These are phyloP conservation scores for Dilophus febrilis DNA, from an alignment of 2,888 invertebrate genomes.

Conservation along the genomic window DNA sequence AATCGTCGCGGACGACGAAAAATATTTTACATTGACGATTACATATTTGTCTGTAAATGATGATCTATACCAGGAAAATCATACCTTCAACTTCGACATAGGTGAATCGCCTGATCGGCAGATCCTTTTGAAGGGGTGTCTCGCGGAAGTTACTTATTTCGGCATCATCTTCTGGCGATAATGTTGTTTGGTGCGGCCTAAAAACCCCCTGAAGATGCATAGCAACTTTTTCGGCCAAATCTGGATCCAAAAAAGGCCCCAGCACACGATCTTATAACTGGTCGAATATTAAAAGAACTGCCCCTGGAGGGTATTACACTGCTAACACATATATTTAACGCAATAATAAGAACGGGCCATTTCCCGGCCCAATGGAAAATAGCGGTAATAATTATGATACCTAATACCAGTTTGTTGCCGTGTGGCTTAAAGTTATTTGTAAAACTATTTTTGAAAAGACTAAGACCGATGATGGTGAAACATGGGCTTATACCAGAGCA, in stretches of 20 bases:
- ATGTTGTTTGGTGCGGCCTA: no score
- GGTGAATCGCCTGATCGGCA: no score
- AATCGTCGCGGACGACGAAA: no score
- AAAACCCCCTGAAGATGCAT: no score
- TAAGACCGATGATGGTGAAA: background rate
- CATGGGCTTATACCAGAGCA: background rate
- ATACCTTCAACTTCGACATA: no score
- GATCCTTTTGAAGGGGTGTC: no score
- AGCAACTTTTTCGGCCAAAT: no score
- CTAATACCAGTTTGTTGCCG: background rate
- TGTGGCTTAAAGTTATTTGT: constrained; percentile 3
- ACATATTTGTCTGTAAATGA: no score
- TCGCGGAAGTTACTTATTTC: no score
- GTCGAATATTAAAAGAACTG: background rate
- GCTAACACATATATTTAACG: background rate
- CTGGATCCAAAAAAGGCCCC: background rate
- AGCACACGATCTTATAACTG: background rate
- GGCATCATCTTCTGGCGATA: no score
- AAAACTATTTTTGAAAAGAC: background rate
- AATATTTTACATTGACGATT: no score
- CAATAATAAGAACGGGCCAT: background rate
- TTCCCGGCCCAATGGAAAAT: constrained; percentile 3
- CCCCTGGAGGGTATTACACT: background rate
- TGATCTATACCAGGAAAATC: no score
- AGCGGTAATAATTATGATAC: constrained; percentile 2